Conservation (phyloP, 2,888 invertebrate genomes). For the Drosophila prolongata region DNA sequence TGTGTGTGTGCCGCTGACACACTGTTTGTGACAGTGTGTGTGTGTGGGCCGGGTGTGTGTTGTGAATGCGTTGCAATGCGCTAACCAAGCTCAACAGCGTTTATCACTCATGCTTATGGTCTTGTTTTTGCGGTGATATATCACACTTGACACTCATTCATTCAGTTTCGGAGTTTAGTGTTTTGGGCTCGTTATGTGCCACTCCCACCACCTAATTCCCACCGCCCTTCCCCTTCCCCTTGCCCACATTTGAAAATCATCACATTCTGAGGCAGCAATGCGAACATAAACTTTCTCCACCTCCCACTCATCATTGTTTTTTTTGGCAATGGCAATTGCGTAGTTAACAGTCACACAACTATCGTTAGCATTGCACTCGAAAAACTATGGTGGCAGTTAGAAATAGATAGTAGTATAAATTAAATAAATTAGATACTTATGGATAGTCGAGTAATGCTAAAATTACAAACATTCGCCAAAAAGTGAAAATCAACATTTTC, state of each 20-base stretch:
- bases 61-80: conserved; percentile 39
- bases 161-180: conserved; percentile 77
- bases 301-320: conserved; percentile 23
- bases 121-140: conserved; percentile 83
- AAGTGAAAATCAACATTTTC: too few species aligned
- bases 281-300: conserved; percentile 24
- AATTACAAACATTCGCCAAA: too few species aligned
- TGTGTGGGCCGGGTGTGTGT: conserved; percentile 11
- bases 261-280: conserved; percentile 49
- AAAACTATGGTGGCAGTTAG: background rate
- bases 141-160: conserved; percentile 82
- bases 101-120: conserved; percentile 80
- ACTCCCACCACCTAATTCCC: conserved; percentile 23
- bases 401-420: too few species aligned
- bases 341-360: conserved; percentile 38
- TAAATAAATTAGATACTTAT: too few species aligned
- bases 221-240: conserved; percentile 18
- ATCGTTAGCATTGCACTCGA: conserved; percentile 1
- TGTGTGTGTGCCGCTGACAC: conserved; percentile 27
- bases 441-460: too few species aligned
- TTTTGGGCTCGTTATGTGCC: conserved; percentile 64
- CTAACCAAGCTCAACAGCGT: conserved; percentile 77
- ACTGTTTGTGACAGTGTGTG: conserved; percentile 24
- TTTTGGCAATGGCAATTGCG: conserved; percentile 49
- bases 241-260: conserved; percentile 75